These are phyloP conservation scores for Cyphomyrus discorhynchus DNA, from an alignment of 2,113 vertebrate species.

Conservation along the genomic window DNA sequence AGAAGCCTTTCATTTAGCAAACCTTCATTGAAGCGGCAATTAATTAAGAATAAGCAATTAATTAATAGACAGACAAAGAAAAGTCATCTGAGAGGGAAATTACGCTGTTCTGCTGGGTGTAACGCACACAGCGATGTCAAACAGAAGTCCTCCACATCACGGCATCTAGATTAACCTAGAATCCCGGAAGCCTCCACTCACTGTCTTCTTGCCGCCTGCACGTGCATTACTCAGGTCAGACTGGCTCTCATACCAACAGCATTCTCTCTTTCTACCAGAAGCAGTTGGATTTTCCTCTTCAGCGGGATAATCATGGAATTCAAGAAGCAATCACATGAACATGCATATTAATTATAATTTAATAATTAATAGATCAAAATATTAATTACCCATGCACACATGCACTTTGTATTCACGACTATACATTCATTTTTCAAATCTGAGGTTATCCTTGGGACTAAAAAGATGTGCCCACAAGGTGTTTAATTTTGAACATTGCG, in stretches of 20 bases:
- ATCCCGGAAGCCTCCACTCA: not conserved
- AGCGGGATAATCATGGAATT: not conserved
- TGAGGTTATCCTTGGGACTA: not conserved
- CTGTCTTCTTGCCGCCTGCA: not conserved
- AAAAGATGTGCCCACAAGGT: not conserved
- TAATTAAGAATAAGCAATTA: not conserved
- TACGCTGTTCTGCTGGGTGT: conserved; percentile 49
- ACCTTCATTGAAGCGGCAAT: not conserved
- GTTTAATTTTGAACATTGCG: not conserved
- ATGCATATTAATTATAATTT: not conserved
- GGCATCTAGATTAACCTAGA: conserved; percentile 44
- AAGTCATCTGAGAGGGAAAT: conserved; percentile 38
- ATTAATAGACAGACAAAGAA: not conserved
- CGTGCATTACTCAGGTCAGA: not conserved
- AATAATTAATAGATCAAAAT: not conserved
- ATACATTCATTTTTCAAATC: not conserved
- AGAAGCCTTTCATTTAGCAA: not conserved
- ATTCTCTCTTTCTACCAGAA: not conserved
- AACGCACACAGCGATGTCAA: conserved; percentile 44
- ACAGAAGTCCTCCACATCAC: conserved; percentile 50
- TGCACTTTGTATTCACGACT: not conserved
- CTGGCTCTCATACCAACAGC: not conserved
- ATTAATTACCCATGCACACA: not conserved
- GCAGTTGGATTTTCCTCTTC: not conserved
- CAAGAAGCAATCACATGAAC: not conserved